A percentile compares a stretch with the other conserved stretches of the same genome.
These are phyloP conservation scores for Hypanus sabinus DNA, from an alignment of 2,113 vertebrate genomes.

Conservation along the genomic window DNA sequence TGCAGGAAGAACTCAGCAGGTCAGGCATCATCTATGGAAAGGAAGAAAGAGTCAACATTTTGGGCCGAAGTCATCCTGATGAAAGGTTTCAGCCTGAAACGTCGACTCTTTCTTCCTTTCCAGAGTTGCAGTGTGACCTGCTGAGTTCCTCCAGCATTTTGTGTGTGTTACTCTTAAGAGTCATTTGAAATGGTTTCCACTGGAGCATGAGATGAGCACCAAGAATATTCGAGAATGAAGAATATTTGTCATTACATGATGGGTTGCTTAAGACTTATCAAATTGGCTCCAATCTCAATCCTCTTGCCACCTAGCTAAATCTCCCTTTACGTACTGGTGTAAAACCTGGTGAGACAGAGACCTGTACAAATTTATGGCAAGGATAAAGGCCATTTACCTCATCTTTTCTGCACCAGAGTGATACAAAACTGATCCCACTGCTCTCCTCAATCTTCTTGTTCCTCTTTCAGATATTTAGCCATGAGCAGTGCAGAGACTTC, in stretches of 20 bases:
- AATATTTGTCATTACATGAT: background rate
- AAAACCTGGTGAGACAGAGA: background rate
- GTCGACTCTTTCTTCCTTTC: too few species aligned
- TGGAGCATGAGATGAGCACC: background rate
- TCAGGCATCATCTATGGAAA: too few species aligned
- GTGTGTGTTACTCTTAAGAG: too few species aligned
- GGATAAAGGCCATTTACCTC: background rate
- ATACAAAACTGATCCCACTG: background rate
- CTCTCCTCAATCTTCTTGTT: background rate
- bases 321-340: background rate
- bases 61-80: too few species aligned
- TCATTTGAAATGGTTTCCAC: background rate
- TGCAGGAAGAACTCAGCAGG: too few species aligned
- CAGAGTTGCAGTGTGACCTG: too few species aligned
- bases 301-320: background rate
- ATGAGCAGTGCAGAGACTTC: too few species aligned
- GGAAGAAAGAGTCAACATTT: too few species aligned
- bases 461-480: background rate
- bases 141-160: too few species aligned
- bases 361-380: background rate
- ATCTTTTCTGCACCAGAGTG: background rate
- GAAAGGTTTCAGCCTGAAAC: too few species aligned
- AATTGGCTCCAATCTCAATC: background rate
- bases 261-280: background rate
- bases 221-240: too few species aligned